phyloP scores from a whole-genome alignment of 2,888 invertebrate genomes.

The Bimastos eiseni region DNA sequence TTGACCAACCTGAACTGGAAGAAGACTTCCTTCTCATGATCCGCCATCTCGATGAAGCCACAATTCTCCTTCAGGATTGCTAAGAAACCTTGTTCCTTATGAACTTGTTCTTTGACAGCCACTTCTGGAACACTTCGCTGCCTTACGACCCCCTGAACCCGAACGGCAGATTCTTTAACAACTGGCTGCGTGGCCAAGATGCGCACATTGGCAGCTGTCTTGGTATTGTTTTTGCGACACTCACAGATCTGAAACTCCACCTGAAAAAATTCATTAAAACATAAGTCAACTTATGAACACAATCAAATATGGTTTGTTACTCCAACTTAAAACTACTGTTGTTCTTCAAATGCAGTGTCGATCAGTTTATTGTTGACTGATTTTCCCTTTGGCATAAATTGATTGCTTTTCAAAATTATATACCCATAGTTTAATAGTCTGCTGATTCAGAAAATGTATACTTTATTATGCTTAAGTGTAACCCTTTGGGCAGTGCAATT shows the following conservation, averaged over 20 bases:
- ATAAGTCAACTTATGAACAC: too few species aligned
- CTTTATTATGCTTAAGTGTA: too few species aligned
- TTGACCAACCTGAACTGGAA: constrained; percentile 82
- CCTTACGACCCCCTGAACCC: not conserved
- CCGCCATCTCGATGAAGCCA: constrained; percentile 92
- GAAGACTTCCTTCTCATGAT: constrained; percentile 93
- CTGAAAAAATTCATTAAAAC: constrained; percentile 43
- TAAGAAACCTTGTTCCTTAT: constrained; percentile 70
- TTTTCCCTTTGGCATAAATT: too few species aligned
- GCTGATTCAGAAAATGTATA: too few species aligned
- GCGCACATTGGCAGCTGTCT: constrained; percentile 55
- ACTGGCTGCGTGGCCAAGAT: constrained; percentile 9
- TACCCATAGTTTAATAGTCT: too few species aligned
- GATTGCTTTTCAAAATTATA: too few species aligned
- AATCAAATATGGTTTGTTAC: too few species aligned
- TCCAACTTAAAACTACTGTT: too few species aligned
- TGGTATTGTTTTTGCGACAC: constrained; percentile 53
- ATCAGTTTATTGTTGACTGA: too few species aligned
- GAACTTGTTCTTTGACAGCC: not conserved
- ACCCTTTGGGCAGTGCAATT: too few species aligned
- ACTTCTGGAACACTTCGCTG: not conserved
- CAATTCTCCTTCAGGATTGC: constrained; percentile 95
- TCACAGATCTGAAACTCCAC: constrained; percentile 60
- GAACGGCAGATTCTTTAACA: not conserved
- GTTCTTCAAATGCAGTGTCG: too few species aligned